Base-by-base conservation (phyloP, 2,888 invertebrate species). In the Chymomyza fuscimana region DNA sequence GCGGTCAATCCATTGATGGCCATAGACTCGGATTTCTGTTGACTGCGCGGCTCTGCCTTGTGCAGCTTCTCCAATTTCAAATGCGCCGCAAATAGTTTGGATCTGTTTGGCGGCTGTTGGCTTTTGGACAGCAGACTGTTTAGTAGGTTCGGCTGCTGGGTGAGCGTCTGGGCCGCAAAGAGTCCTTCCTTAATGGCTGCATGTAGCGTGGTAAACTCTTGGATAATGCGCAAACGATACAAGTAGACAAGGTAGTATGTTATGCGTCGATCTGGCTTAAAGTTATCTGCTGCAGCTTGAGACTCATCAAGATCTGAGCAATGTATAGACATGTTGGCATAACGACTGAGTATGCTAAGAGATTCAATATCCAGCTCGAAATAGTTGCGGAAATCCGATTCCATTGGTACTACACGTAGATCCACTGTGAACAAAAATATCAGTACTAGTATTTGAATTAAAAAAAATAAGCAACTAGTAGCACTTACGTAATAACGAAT, bases 161-260 rank as follows among this genome's bases (percentile, higher is more conserved):
- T 54, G 16, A 74, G 60, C 29, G 51, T 46, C 6, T 58, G 56
- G 0, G 63, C 9, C 1, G 72, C 15, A n/a, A 40, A 69, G 40
- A 66, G 66, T 4, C 69, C 69, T 46, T 74, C 74, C 15, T 10
- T 12, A 5, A 74, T 36, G 32, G 51, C 63, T 63, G 61, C 69
- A 5, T 63, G 62, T 10, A 74, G 69, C 29, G 9, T 19, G 3
- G n/a, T 9, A 1, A 19, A 22, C 15, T 72, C 65, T 0, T 10
- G 4, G 0, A 2, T 15, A 4, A 0, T 1, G 5, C 66, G 58
- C 1, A 5, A 0, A 16, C 32, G n/a, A 56, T 74, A 74, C 19
- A 69, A 74, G 15, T 64, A 61, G 0, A 3, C n/a, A 51, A 74
- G 10, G 19, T 69, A 74, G 1, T 25, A 2, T 0, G 0, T 3